Evolutionary conservation across 2,113 vertebrate genomes (phyloP).

Genomic region (Dipodomys merriami): DNA sequence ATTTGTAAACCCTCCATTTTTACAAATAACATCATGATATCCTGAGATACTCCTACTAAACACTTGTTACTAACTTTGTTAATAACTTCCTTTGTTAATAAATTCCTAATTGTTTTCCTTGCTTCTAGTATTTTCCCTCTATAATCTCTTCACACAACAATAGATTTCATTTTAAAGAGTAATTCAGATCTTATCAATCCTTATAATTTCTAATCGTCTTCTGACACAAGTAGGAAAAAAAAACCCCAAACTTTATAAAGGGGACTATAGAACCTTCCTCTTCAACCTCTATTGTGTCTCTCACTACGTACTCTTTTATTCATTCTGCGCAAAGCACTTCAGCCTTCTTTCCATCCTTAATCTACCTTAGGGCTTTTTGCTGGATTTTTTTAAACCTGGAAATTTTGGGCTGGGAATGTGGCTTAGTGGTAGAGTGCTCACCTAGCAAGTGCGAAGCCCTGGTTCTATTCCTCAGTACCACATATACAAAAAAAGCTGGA

Average conservation of each 20-base stretch:
- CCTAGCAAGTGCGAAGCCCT: no score
- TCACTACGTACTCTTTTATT: background rate
- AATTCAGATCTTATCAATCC: conserved; percentile 1
- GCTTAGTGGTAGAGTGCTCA: no score
- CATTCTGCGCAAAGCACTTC: background rate
- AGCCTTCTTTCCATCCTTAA: background rate
- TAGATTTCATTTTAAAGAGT: conserved; percentile 50
- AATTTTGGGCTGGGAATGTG: no score
- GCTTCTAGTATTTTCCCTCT: background rate
- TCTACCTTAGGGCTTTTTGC: background rate
- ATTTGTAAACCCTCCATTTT: background rate
- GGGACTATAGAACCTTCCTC: background rate
- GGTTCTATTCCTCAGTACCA: no score
- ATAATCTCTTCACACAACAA: background rate
- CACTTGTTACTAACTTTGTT: background rate
- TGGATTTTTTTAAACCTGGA: background rate
- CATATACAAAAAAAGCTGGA: no score
- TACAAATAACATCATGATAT: background rate
- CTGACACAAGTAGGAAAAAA: conserved; percentile 29
- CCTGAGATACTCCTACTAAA: conserved; percentile 3
- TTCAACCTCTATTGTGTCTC: background rate
- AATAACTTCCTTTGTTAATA: conserved; percentile 14
- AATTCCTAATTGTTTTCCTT: background rate
- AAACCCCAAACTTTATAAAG: background rate
- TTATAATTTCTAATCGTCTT: conserved; percentile 48